These are phyloP conservation scores for Pseudachorutes palmiensis DNA, from an alignment of 1,140 invertebrate genomes.

Conservation along the genomic window DNA sequence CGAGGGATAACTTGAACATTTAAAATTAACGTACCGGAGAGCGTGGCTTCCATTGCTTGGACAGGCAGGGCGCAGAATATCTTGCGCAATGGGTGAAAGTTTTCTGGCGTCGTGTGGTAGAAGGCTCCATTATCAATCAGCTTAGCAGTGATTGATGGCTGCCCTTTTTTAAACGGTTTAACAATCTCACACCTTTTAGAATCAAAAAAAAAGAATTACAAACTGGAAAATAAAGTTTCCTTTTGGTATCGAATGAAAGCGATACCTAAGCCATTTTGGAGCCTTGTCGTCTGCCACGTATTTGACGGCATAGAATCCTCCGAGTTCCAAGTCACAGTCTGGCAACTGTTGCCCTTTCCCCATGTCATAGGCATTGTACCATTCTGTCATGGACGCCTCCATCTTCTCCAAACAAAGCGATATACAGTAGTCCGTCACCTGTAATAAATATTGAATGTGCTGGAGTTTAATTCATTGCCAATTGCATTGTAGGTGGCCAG, in stretches of 20 bases:
- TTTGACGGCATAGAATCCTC: background rate
- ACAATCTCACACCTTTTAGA: background rate
- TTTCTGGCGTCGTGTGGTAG: background rate
- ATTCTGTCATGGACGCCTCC: conserved; percentile 1
- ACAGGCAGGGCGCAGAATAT: background rate
- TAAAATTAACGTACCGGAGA: background rate
- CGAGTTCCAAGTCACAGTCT: background rate
- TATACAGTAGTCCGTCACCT: conserved; percentile 3
- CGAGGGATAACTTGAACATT: background rate
- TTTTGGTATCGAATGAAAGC: background rate
- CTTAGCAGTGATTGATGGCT: background rate
- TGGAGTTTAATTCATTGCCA: background rate
- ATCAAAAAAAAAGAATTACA: background rate
- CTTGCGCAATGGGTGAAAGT: background rate
- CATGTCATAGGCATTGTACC: conserved; percentile 1
- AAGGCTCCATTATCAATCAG: conserved; percentile 3
- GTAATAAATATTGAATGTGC: background rate
- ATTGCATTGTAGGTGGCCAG: too few relatives aligned
- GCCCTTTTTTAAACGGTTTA: conserved; percentile 2
- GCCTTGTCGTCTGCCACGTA: background rate
- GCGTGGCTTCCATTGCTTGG: background rate
- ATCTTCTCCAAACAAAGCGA: background rate
- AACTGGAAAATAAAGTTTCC: background rate
- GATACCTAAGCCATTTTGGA: background rate
- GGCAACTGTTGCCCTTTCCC: background rate